A percentile compares a stretch with the other conserved stretches of the same genome.
Conservation (phyloP, 1,140 invertebrate genomes). For the Cherax destructor region DNA sequence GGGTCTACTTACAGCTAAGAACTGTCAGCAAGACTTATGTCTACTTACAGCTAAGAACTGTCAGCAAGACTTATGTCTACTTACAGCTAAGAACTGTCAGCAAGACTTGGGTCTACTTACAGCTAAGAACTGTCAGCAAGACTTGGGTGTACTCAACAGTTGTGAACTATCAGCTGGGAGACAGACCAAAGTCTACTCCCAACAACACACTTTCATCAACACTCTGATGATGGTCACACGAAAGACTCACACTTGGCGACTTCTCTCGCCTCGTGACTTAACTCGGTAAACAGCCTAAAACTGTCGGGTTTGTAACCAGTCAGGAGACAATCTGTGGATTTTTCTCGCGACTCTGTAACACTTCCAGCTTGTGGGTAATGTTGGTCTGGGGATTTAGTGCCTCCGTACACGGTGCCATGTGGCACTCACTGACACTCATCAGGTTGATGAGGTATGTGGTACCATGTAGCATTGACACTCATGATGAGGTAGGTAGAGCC, state of each 20-base stretch:
- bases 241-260: not conserved
- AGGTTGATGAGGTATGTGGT: not conserved
- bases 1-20: no score
- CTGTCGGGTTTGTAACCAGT: not conserved
- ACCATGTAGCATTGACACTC: not conserved
- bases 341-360: conserved; percentile 6
- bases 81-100: not conserved
- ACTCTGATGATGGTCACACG: not conserved
- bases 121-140: not conserved
- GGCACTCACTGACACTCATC: not conserved
- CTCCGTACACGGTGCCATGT: not conserved
- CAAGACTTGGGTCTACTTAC: not conserved
- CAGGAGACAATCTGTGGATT: not conserved
- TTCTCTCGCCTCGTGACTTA: not conserved
- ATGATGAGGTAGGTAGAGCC: no score
- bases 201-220: not conserved
- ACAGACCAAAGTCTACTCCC: not conserved
- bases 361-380: not conserved
- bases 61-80: not conserved
- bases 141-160: not conserved
- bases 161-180: not conserved
- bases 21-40: no score
- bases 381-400: not conserved
- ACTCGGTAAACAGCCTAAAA: not conserved
- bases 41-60: no score